Base-by-base conservation (phyloP, 2,113 vertebrate species). In the Gasterosteus aculeatus region DNA sequence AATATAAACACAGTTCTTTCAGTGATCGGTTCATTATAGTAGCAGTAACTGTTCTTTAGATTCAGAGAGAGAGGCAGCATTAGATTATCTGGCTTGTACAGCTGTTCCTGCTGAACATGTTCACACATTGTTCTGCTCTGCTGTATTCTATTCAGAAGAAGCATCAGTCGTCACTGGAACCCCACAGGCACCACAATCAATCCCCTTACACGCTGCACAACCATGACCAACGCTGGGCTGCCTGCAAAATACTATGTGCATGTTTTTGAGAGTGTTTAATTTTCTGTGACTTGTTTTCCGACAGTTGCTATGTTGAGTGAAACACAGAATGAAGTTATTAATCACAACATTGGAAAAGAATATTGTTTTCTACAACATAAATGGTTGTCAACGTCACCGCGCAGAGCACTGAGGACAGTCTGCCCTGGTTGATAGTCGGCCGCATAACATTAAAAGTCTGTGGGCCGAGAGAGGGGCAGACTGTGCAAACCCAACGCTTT, bases 61-160 rank as follows among this genome's bases (percentile, higher is more conserved):
- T 71, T 80, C 38, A 0, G 6, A 61, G 51, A 72, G 38, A 44
- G 69, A 62, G 12, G 15, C 53, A 35, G 53, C 33, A 57, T 84
- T 53, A 64, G 70, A 90, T 78, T 84, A 88, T 87, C 80, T 81
- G 77, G 46, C 35, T 58, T 74, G 53, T 77, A 78, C 58, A 89
- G 83, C 76, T 77, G 81, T 77, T 76, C 67, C 75, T 63, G 79
- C 53, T 84, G 63, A 87, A 82, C 78, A 69, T 38, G 83, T 80
- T 83, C 79, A 81, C 73, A 39, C 38, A 77, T 79, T 88, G 86
- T 90, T 87, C 75, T 67, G 77, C 62, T 72, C 59, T 72, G 60
- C 14, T 80, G 51, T 64, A 71, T 77, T 77, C 69, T 85, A 49
- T 58, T 84, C 71, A 76, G 60, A 70, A 59, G 58, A 72, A 75